Base-by-base conservation (phyloP, 2,113 vertebrate species). In the Datnioides undecimradiatus region DNA sequence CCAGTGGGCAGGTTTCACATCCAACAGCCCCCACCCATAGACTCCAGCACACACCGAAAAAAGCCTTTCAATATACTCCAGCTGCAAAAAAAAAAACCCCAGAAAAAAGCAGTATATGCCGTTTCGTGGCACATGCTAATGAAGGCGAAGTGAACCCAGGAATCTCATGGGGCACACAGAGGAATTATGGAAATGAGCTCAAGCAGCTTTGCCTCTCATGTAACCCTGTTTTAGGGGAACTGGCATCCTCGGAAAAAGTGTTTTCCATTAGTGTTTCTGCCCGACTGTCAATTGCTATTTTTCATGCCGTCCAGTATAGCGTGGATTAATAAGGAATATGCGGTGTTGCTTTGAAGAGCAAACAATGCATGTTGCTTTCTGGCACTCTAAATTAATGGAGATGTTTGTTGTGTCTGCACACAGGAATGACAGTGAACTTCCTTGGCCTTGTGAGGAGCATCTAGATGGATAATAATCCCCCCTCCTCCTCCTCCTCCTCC, bases 151-250 rank as follows among this genome's bases (percentile, higher is more conserved):
- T 63, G 41, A 89, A 86, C 65, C 68, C 25, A 7, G 69, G 75
- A 85, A 78, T 78, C 76, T 88, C 45, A 25, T 29, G 84, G 85
- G 83, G 72, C 65, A 58, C 72, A 41, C 40, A 25, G 74, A 73
- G 79, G 81, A 87, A 73, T 88, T 93, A 92, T 87, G 80, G 87
- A 91, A 92, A 91, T 90, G 27, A 88, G 90, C 87, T 79, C 36
- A 73, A 74, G 79, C 38, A 0, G 74, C 79, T 87, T 82, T 76
- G 49, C 75, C 63, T 83, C 79, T 79, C 60, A 34, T 75, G 41
- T 66, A 60, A 58, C 63, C 41, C 66, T 67, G 74, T 82, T 85
- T 84, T 72, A 65, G 36, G 31, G 63, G 45, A 73, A 58, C 49
- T 76, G 19, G 71, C 69, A 68, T 78, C 29, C 31, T 23, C 52